Evolutionary conservation across 2,888 invertebrate species (phyloP), one percentile per base, ranked within the genome.

Genomic region (Eupithecia exiguata): DNA sequence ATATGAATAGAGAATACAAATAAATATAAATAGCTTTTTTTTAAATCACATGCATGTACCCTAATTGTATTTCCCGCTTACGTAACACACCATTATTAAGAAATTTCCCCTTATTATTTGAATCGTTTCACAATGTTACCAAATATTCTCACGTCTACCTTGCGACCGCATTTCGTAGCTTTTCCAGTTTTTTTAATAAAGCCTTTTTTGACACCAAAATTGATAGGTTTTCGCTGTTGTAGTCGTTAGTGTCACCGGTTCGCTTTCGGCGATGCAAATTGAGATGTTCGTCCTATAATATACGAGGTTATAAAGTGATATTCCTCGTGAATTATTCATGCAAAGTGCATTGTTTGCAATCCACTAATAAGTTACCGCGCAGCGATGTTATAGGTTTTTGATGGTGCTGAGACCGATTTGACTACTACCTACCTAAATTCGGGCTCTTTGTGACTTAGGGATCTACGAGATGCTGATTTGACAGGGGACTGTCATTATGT

Each of bases 211-310:
- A 89, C 89, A 90, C 85, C 83, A 82, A 87, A 90, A 92, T 92
- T 90, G 87, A 92, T 92, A 90, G 90, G 89, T 90, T 84, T 90
- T 87, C 82, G 90, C 90, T 91, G 90, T 92, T 92, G 92, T 91
- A 87, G 86, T 92, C 92, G 90, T 92, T 92, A 92, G 89, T 90
- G 91, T 91, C 91, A 85, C 86, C 83, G 87, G 84, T 85, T 85
- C 82, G 89, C 89, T 87, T 81, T 80, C 81, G 88, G 90, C 89
- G 86, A 92, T 92, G 93, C 92, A 92, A 93, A 93, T 93, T 91
- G 92, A 93, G 90, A 91, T 88, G 87, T 92, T 90, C 84, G 81
- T 85, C 86, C 82, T 86, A 88, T 91, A 91, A 92, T 92, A 91
- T 91, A 93, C 88, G 86, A 86, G 78, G 84, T 86, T 88, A 88